phyloP scores from a whole-genome alignment of 2,113 vertebrate species.

The Scatophagus argus region DNA sequence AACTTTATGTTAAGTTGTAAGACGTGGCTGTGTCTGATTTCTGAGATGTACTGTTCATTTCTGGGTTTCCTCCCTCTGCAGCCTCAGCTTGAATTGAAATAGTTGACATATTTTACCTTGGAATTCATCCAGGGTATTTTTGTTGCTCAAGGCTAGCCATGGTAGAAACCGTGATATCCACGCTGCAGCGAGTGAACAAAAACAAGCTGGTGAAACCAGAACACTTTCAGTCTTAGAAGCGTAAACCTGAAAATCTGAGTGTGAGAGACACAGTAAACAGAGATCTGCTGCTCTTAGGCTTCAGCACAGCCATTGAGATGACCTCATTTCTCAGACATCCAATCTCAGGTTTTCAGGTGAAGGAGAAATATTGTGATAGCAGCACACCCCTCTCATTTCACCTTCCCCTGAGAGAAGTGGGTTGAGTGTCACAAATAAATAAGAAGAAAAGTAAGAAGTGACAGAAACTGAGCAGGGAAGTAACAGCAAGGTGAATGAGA shows the following conservation, averaged over 20 bases:
- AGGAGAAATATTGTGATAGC: conserved; percentile 48
- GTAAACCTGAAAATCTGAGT: conserved; percentile 27
- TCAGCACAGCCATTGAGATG: conserved; percentile 14
- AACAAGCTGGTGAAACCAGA: conserved; percentile 68
- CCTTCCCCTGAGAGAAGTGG: conserved; percentile 13
- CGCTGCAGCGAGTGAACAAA: conserved; percentile 43
- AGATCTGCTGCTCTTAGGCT: conserved; percentile 7
- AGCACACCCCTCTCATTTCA: conserved; percentile 29
- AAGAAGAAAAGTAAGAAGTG: conserved; percentile 6
- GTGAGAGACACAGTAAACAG: conserved; percentile 10
- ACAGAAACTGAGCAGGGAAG: conserved; percentile 30
- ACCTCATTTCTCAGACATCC: conserved; percentile 59
- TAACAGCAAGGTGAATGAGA: conserved; percentile 52
- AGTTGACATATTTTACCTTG: conserved; percentile 68
- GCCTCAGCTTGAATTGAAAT: conserved; percentile 67
- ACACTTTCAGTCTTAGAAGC: conserved; percentile 31
- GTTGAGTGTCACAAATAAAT: conserved; percentile 5
- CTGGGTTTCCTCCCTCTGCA: conserved; percentile 9
- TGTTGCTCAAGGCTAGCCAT: conserved; percentile 68
- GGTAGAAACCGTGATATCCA: conserved; percentile 51
- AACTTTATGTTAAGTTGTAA: conserved; percentile 1
- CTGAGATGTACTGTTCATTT: neutral
- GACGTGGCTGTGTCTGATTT: neutral
- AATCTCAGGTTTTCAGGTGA: conserved; percentile 34
- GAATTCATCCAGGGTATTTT: conserved; percentile 73